Percentiles rank a stretch among this genome's conserved stretches.
These are phyloP conservation scores for Chrysaora quinquecirrha DNA, from an alignment of 30 jellyfish, hydroid and myxozoan genomes.

Conservation along the genomic window DNA sequence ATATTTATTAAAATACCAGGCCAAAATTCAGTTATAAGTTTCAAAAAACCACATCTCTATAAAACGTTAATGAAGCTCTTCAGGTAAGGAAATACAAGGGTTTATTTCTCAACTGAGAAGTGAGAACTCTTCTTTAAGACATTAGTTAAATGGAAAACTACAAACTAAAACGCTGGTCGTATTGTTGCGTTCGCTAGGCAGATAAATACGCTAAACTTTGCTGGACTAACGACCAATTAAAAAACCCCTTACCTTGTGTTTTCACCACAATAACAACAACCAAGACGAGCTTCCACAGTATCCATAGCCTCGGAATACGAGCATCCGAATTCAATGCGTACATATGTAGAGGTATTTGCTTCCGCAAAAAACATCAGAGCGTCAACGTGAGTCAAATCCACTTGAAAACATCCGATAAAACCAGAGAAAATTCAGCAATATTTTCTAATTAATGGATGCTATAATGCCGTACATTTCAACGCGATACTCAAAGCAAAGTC, in stretches of 20 bases:
- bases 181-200: neutral
- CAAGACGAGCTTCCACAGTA: slow-evolving; percentile 41
- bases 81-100: too few species aligned
- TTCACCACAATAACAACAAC: slow-evolving; percentile 36
- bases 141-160: neutral
- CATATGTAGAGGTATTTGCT: slow-evolving; percentile 49
- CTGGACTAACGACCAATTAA: neutral
- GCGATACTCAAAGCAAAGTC: too few species aligned
- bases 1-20: neutral
- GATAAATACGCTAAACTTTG: neutral
- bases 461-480: too few species aligned
- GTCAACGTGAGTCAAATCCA: slow-evolving; percentile 36
- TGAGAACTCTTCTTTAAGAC: neutral
- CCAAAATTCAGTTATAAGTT: too few species aligned
- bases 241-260: slow-evolving; percentile 7
- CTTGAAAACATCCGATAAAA: neutral
- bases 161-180: neutral
- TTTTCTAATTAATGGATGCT: neutral
- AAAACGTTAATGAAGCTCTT: too few species aligned
- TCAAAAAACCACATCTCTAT: too few species aligned
- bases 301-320: slow-evolving; percentile 67
- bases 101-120: too few species aligned
- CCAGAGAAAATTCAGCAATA: neutral
- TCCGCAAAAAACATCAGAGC: slow-evolving; percentile 62
- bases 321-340: slow-evolving; percentile 60